Evolutionary conservation across 2,113 vertebrate genomes (phyloP).

Genomic region (Ahaetulla prasina): DNA sequence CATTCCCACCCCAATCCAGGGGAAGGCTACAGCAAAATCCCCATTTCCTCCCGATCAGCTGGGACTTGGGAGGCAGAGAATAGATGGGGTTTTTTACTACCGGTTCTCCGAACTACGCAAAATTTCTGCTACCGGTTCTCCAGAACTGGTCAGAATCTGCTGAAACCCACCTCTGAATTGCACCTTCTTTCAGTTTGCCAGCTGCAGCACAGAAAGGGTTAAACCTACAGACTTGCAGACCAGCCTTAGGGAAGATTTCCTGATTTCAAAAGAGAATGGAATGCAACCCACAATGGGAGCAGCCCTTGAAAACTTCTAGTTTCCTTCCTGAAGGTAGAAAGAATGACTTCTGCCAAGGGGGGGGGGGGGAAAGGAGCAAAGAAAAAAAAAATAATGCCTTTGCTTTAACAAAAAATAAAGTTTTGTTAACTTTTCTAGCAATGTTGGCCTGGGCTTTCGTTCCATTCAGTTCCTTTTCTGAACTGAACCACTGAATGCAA

Average conservation of each 20-base stretch:
- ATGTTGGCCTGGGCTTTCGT: neutral
- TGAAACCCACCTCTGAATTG: too few relatives aligned
- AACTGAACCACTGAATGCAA: neutral
- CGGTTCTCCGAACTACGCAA: too few relatives aligned
- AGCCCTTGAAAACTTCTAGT: neutral
- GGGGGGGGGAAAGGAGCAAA: rapidly evolving
- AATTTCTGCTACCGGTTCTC: too few relatives aligned
- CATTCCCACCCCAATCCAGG: too few relatives aligned
- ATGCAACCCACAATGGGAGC: constrained; percentile 8
- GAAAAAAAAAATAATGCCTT: neutral
- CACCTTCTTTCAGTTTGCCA: neutral
- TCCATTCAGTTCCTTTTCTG: neutral
- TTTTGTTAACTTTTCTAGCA: neutral
- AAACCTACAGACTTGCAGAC: neutral
- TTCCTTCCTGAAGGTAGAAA: neutral
- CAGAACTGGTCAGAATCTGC: too few relatives aligned
- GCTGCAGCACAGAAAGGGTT: neutral
- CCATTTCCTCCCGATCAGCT: too few relatives aligned
- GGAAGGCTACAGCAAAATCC: too few relatives aligned
- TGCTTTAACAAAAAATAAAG: neutral
- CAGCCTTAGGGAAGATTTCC: neutral
- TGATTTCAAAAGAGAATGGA: neutral
- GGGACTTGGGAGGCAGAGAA: too few relatives aligned
- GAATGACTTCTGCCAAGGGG: neutral
- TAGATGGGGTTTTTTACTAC: too few relatives aligned